Conservation (phyloP, 2,888 invertebrate species). For the Mesorhabditis belari region DNA sequence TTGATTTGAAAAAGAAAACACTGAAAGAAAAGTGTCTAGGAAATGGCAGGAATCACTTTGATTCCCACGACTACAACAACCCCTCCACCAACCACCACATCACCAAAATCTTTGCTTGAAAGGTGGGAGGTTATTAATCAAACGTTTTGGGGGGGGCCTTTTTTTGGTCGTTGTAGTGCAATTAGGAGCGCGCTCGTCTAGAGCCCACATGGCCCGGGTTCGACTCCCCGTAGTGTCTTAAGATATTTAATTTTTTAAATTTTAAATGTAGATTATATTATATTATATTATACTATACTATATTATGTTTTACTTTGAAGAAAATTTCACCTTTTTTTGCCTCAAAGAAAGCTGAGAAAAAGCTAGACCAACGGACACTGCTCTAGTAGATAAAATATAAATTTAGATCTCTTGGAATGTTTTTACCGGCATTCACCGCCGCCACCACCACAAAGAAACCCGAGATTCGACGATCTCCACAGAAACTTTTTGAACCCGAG, state of each 20-base stretch:
- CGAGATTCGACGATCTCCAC: conserved; percentile 9
- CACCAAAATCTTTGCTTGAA: conserved; percentile 3
- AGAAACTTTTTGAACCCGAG: conserved; percentile 27
- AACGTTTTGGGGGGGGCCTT: conserved; percentile 25
- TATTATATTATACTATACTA: no score
- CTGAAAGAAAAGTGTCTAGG: neutral
- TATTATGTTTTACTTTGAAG: no score
- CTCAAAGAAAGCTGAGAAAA: no score
- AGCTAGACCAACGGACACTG: no score
- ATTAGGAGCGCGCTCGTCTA: no score
- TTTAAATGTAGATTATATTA: no score
- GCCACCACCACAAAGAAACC: conserved; percentile 7
- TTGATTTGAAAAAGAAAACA: neutral
- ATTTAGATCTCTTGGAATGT: neutral
- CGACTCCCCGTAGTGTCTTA: no score
- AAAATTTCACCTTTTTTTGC: no score
- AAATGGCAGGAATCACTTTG: conserved; percentile 20
- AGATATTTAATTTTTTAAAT: no score
- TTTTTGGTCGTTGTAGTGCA: no score
- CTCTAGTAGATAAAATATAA: no score
- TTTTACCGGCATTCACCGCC: neutral
- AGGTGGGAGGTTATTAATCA: conserved; percentile 1
- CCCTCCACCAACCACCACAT: conserved; percentile 23
- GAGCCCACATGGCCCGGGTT: no score
- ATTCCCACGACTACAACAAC: conserved; percentile 29